Conservation (phyloP, 1,140 invertebrate genomes). For the Platyscapa corneri region DNA sequence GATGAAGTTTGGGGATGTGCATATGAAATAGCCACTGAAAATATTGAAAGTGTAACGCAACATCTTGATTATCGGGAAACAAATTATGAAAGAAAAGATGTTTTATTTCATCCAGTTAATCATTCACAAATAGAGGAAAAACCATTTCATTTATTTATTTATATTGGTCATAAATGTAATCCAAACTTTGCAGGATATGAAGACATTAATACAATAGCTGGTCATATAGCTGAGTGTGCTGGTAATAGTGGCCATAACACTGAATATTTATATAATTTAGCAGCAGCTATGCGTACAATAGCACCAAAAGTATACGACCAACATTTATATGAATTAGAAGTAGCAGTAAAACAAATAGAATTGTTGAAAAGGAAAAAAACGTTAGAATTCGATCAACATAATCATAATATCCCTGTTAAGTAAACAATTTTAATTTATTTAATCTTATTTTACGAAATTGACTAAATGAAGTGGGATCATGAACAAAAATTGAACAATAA, state of each 20-base stretch:
- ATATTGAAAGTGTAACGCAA: conserved; percentile 82
- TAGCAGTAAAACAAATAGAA: conserved; percentile 73
- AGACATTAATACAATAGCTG: conserved; percentile 84
- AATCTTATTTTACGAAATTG: not conserved
- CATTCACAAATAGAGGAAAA: conserved; percentile 56
- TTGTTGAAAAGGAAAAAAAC: conserved; percentile 51
- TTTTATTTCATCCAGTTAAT: conserved; percentile 80
- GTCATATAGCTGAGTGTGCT: conserved; percentile 81
- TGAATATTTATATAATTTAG: conserved; percentile 92
- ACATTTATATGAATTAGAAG: conserved; percentile 87
- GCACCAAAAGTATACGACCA: conserved; percentile 82
- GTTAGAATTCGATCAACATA: conserved; percentile 50
- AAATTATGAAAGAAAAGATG: conserved; percentile 82
- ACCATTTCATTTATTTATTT: conserved; percentile 85
- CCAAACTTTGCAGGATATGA: conserved; percentile 85
- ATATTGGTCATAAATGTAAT: conserved; percentile 88
- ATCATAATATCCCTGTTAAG: conserved; percentile 46
- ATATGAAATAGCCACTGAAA: conserved; percentile 85
- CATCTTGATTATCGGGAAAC: conserved; percentile 94
- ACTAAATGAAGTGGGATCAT: not conserved
- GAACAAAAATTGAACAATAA: not conserved
- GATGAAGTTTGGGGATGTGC: conserved; percentile 91
- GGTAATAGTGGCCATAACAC: conserved; percentile 91
- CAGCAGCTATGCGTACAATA: conserved; percentile 83
- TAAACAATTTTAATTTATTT: not conserved